Base-by-base conservation (phyloP, 2,113 vertebrate genomes). In the Alouatta palliata region DNA sequence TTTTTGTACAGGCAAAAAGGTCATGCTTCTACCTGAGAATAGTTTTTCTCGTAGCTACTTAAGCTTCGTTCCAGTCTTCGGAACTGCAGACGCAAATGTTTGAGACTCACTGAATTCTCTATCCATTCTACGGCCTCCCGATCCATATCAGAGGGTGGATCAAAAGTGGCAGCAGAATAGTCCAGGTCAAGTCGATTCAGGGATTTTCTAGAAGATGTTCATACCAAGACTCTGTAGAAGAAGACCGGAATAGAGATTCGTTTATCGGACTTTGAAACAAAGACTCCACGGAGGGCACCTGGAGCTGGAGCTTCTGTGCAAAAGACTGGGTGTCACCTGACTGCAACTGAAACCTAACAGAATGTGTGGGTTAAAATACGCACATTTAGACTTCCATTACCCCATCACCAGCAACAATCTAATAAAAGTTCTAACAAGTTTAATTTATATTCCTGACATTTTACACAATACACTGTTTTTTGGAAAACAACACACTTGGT, bases 241-340 rank as follows among this genome's bases (percentile, higher is more conserved):
- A 98, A 45, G 99, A 99, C 88, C 98, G 98, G 92, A 99, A 99
- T 11, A 99, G 98, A 70, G 98, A 99, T 85, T 99, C 99, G 68
- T 99, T 99, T 43, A 99, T 98, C 0, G 99, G 99, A 87, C 99
- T 99, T 76, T 99, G 99, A 97, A 99, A 99, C 97, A 99, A 96
- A 66, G 99, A 99, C 98, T 99, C 99, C 99, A 99, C 87, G 1
- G 99, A 99, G 52, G 99, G 99, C 75, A 99, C 99, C 73, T 98
- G 99, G 90, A 99, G 98, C 96, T 99, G 99, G 70, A 99, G 99
- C 97, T 99, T 99, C 98, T 99, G 99, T 64, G 99, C 95, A 83
- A 99, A 99, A 40, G 99, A 99, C 81, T 98, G 99, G 0, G 95
- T n/a, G 76, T 99, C 99, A 87, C 98, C 98, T 91, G 97, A 98